Percentiles rank a stretch among this genome's conserved stretches.
Conservation (phyloP, 2,888 invertebrate species). For the Eilema caniola region DNA sequence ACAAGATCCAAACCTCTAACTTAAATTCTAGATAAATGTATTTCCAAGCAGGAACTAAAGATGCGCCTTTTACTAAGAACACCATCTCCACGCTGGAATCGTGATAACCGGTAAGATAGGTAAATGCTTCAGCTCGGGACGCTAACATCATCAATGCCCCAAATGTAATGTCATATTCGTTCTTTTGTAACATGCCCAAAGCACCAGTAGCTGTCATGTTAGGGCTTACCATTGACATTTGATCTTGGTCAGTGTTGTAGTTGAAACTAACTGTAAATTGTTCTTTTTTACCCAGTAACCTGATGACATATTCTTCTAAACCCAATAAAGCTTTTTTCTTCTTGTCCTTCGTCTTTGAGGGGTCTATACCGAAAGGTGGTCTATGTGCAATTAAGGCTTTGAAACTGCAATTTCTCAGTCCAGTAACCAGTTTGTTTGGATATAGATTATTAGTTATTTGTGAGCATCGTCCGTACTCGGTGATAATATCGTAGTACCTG, state of each 20-base stretch:
- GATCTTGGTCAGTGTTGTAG: slow-evolving; percentile 24
- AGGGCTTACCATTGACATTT: slow-evolving; percentile 29
- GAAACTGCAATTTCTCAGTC: slow-evolving; percentile 62
- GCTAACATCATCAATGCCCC: slow-evolving; percentile 34
- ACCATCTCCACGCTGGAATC: slow-evolving; percentile 46
- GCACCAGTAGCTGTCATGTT: slow-evolving; percentile 25
- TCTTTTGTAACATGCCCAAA: slow-evolving; percentile 35
- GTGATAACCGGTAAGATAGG: slow-evolving; percentile 37
- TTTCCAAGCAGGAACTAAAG: slow-evolving; percentile 42
- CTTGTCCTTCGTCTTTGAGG: slow-evolving; percentile 17
- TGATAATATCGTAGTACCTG: slow-evolving; percentile 56
- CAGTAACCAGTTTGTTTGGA: slow-evolving; percentile 53
- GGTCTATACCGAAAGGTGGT: slow-evolving; percentile 55
- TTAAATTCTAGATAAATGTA: slow-evolving; percentile 56
- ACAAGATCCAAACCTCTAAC: slow-evolving; percentile 48
- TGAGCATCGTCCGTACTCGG: slow-evolving; percentile 59
- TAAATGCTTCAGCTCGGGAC: slow-evolving; percentile 40
- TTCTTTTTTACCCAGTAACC: slow-evolving; percentile 35
- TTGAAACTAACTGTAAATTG: slow-evolving; percentile 36
- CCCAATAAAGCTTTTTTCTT: slow-evolving; percentile 29
- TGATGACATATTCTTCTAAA: slow-evolving; percentile 40
- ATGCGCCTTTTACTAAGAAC: slow-evolving; percentile 53
- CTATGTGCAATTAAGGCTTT: slow-evolving; percentile 50
- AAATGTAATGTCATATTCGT: slow-evolving; percentile 36
- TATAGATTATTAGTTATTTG: slow-evolving; percentile 42